Evolutionary conservation across 2,888 invertebrate species (phyloP).

Genomic region (Leistus spinibarbis): DNA sequence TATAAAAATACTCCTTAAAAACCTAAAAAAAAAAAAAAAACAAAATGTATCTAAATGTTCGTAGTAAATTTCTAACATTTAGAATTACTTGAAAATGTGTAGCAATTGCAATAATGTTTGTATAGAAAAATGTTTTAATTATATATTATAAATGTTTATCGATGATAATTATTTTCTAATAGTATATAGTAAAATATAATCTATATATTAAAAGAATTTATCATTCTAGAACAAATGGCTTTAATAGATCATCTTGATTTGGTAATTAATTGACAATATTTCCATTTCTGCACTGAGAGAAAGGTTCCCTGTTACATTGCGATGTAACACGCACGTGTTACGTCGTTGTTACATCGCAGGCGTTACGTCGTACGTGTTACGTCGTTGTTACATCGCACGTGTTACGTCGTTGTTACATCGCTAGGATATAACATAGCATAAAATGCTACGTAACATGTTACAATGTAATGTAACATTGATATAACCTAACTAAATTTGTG

Average conservation of each 20-base stretch:
- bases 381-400: no score
- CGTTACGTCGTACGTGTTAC: no score
- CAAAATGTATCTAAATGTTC: constrained; percentile 46
- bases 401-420: no score
- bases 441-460: no score
- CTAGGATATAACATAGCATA: no score
- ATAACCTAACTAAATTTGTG: no score
- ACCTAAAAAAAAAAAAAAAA: constrained; percentile 20
- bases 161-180: constrained; percentile 8
- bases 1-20: constrained; percentile 23
- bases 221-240: background rate
- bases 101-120: constrained; percentile 59
- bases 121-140: constrained; percentile 49
- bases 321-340: no score
- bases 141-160: constrained; percentile 31
- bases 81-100: constrained; percentile 53
- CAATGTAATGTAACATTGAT: no score
- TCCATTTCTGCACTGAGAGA: no score
- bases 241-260: background rate
- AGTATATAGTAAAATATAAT: background rate
- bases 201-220: background rate
- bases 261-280: no score
- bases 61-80: constrained; percentile 51
- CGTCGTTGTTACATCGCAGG: no score
- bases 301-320: no score